phyloP scores from a whole-genome alignment of 2,797 vertebrate species.

The Cirrhinus molitorella region DNA sequence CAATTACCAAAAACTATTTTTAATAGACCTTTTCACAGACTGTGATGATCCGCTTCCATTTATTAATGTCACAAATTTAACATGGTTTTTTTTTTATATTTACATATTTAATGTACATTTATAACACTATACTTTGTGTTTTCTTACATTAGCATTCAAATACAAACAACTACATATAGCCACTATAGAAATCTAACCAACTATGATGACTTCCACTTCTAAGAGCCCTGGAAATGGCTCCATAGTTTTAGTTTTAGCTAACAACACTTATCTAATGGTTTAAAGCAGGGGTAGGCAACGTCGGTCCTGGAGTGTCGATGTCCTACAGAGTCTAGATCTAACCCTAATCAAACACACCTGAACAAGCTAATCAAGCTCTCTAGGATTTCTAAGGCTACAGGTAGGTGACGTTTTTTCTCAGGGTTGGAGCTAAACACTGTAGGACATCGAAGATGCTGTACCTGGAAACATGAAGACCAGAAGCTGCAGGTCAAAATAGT shows the following conservation, averaged over 20 bases:
- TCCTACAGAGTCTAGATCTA: too few species aligned
- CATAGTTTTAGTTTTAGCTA: neutral
- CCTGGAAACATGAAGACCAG: slow-evolving; percentile 99
- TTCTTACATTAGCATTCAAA: neutral
- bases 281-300: too few species aligned
- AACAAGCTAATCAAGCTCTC: too few species aligned
- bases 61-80: neutral
- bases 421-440: too few species aligned
- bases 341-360: too few species aligned
- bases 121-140: neutral
- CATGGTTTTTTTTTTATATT: neutral
- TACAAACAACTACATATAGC: neutral
- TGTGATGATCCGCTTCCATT: neutral
- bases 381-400: too few species aligned
- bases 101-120: neutral
- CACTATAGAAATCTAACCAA: neutral
- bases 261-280: neutral
- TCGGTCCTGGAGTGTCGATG: too few species aligned
- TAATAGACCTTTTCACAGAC: neutral
- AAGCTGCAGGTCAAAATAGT: slow-evolving; percentile 97
- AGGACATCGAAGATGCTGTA: too few species aligned
- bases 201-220: neutral
- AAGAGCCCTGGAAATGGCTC: neutral
- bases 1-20: neutral
- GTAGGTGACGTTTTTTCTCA: too few species aligned